Evolutionary conservation across 2,113 vertebrate species (phyloP).

Genomic region (Aegotheles bennettii): DNA sequence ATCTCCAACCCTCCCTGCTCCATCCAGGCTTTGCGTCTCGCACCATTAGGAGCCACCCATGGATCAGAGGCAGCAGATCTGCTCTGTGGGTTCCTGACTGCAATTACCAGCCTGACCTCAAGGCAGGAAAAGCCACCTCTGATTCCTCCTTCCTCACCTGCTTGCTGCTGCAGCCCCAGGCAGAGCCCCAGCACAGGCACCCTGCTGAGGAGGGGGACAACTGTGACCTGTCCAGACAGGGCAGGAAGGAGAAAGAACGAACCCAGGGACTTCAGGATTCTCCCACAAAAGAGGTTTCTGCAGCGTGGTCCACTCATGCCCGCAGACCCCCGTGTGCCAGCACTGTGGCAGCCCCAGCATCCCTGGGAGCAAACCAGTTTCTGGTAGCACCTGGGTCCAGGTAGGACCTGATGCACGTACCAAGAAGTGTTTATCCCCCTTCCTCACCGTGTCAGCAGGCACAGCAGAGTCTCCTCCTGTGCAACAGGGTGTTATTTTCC

Average conservation of each 20-base stretch:
- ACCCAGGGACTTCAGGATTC: not conserved
- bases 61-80: not conserved
- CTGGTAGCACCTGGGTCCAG: not conserved
- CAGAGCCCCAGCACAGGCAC: not conserved
- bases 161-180: not conserved
- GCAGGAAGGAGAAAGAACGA: not conserved
- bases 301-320: accelerated
- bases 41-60: not conserved
- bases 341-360: not conserved
- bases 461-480: not conserved
- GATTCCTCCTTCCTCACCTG: not conserved
- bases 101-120: not conserved
- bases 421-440: not conserved
- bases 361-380: not conserved
- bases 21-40: not conserved
- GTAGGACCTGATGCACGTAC: not conserved
- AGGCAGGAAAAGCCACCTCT: not conserved
- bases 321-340: not conserved
- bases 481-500: not conserved
- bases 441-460: not conserved
- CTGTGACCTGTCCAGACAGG: not conserved
- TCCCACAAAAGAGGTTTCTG: not conserved
- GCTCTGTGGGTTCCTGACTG: not conserved
- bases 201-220: accelerated
- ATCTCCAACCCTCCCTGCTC: not conserved